Base-by-base conservation (phyloP, 2,888 invertebrate species). In the Fissipunctia ypsillon region DNA sequence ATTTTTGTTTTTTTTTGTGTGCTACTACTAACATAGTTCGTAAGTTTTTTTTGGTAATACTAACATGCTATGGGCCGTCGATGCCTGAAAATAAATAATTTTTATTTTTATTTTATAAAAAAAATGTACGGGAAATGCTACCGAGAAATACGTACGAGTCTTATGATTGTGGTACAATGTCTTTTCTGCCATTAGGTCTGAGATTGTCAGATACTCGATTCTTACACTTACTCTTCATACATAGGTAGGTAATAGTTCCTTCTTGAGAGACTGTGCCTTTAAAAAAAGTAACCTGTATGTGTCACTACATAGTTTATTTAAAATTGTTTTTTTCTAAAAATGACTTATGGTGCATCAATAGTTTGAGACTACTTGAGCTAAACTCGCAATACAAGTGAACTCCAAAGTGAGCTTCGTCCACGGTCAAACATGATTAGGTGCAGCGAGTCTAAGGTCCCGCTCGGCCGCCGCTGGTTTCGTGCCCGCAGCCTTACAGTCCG, bases 371-470 rank as follows among this genome's bases (percentile, higher is more conserved):
- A n/a, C 4, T 52, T 7, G 22, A 43, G 0, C 16, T 25, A 16
- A 45, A 43, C n/a, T 19, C 3, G 45, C 14, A 14, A 25, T 25
- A 41, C 14, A 1, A 48, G 10, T 25, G n/a, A 76, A 35, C 16
- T 43, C 25, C 14, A 57, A 48, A 12, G 12, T 43, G 66, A 48
- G 16, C 25, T 35, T 28, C 9, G 38, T 56, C 48, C 57, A 56
- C 22, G 31, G 14, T 48, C 38, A 14, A 43, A 67, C n/a, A 67
- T 57, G 57, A 74, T 76, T 76, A 45, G 43, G 22, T 52, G 69
- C 45, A 69, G 14, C 35, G 43, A 19, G 41, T 59, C 22, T n/a
- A n/a, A n/a, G n/a, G n/a, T n/a, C n/a, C n/a, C n/a, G n/a, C n/a
- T n/a, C n/a, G n/a, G n/a, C n/a, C n/a, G n/a, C n/a, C n/a, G n/a